phyloP scores from a whole-genome alignment of 1,140 invertebrate genomes.

The Pseudachorutes palmiensis region DNA sequence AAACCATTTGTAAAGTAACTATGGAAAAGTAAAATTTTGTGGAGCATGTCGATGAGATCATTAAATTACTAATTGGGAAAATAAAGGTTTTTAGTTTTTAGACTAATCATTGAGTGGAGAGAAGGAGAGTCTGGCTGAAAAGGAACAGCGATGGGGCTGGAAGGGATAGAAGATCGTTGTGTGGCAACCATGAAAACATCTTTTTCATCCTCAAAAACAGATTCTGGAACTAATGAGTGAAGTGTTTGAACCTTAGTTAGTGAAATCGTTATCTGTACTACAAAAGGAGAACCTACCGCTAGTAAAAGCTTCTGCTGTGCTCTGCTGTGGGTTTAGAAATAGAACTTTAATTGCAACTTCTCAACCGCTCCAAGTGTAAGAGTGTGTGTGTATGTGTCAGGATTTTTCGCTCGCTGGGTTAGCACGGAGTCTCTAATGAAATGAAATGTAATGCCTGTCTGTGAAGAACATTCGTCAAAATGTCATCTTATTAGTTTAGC shows the following conservation, averaged over 20 bases:
- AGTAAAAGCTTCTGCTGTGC: too few relatives aligned
- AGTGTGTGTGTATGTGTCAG: too few relatives aligned
- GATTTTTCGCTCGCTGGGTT: too few relatives aligned
- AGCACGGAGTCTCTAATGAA: conserved; percentile 1
- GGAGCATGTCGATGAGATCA: conserved; percentile 11
- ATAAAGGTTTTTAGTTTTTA: neutral
- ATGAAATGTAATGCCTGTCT: conserved; percentile 13
- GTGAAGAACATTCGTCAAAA: conserved; percentile 11
- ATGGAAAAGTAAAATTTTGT: conserved; percentile 9
- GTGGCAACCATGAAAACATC: neutral
- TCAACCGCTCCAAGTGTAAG: too few relatives aligned
- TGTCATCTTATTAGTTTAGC: conserved; percentile 14
- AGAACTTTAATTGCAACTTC: neutral
- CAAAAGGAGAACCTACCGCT: neutral
- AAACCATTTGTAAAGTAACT: neutral
- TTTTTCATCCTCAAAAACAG: neutral
- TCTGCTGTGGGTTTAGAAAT: neutral
- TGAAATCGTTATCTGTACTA: neutral
- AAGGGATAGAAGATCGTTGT: neutral
- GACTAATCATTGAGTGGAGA: neutral
- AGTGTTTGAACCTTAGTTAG: neutral
- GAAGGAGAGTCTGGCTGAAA: neutral
- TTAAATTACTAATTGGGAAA: conserved; percentile 14
- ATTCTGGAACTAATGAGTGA: neutral
- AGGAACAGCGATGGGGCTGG: neutral